A percentile compares a stretch with the other conserved stretches of the same genome.
These are phyloP conservation scores for Dromococcyx pavoninus DNA, from an alignment of 2,797 vertebrate genomes.

Conservation along the genomic window DNA sequence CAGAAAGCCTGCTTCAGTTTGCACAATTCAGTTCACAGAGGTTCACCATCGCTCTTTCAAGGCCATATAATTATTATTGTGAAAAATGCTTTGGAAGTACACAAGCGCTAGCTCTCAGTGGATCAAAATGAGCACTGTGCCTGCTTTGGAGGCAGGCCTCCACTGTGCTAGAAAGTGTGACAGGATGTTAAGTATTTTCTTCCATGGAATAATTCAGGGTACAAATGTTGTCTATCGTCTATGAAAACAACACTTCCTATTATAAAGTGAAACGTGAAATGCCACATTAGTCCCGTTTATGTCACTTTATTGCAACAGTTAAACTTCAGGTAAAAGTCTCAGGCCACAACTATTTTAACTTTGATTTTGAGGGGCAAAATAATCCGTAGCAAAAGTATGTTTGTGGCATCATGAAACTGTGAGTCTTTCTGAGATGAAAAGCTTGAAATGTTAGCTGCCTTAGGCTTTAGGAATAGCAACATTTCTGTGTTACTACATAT, in stretches of 20 bases:
- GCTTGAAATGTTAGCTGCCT: neutral
- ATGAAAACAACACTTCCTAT: neutral
- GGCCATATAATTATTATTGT: neutral
- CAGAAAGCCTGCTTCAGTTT: neutral
- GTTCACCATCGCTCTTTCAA: neutral
- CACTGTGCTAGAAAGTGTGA: neutral
- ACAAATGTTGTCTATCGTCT: neutral
- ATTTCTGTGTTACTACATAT: neutral
- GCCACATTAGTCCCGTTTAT: neutral
- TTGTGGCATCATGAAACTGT: neutral
- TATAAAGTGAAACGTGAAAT: neutral
- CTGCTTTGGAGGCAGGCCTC: neutral
- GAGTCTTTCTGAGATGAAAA: neutral
- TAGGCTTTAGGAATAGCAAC: neutral
- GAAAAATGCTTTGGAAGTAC: neutral
- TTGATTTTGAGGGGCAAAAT: neutral
- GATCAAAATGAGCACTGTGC: fast-evolving
- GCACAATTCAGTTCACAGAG: neutral
- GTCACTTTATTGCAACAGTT: neutral
- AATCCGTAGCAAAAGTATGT: neutral
- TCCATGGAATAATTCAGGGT: neutral
- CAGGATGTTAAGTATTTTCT: neutral
- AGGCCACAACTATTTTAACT: neutral
- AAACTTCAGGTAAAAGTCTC: neutral
- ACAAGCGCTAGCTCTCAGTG: neutral